Conservation (phyloP, 2,888 invertebrate species). For the Eilema sororculum region DNA sequence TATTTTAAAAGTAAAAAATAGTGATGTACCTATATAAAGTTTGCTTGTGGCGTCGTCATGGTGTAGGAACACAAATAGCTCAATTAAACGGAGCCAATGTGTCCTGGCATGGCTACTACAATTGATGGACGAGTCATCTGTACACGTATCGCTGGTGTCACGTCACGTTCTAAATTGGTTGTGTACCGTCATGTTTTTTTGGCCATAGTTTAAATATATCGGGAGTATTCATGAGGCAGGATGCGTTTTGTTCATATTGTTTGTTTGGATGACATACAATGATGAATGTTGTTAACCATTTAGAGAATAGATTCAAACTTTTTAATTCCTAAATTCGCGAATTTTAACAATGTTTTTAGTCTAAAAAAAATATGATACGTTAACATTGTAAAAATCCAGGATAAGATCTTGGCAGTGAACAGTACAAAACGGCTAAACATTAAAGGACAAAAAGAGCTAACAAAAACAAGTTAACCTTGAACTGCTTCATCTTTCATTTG, state of each 20-base stretch:
- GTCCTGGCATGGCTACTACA: conserved; percentile 61
- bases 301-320: background rate
- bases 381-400: too few species aligned
- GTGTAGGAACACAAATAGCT: conserved; percentile 79
- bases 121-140: conserved; percentile 64
- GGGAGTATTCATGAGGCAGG: conserved; percentile 44
- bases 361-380: background rate
- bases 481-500: background rate
- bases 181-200: conserved; percentile 64
- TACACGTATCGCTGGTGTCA: conserved; percentile 70
- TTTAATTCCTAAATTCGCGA: background rate
- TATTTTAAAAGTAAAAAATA: conserved; percentile 1
- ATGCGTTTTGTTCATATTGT: conserved; percentile 53
- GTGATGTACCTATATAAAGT: conserved; percentile 56
- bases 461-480: background rate
- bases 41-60: conserved; percentile 69
- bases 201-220: conserved; percentile 57
- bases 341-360: background rate
- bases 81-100: conserved; percentile 76
- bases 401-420: too few species aligned
- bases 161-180: conserved; percentile 79
- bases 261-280: background rate
- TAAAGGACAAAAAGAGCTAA: background rate
- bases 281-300: conserved; percentile 2
- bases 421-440: background rate